Evolutionary conservation across 2,113 vertebrate genomes (phyloP), one percentile per base, ranked within the genome.

Genomic region (Mastomys coucha): DNA sequence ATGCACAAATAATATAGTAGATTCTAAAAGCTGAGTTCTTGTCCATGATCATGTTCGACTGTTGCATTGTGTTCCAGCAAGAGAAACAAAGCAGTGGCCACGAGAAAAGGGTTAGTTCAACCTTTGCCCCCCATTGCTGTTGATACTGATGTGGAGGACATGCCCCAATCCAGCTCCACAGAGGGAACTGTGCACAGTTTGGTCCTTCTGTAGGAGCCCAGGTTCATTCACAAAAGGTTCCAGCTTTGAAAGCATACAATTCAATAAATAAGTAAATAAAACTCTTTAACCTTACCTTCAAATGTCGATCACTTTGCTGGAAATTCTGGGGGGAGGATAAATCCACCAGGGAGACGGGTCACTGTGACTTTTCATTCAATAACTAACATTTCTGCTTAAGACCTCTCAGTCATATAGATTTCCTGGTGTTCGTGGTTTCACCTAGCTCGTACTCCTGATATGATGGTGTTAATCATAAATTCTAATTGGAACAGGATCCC

Each of bases 401-500:
- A 89, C 45, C 85, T 56, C 77, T 95, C 67, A 3, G 69, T 93
- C 81, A 69, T 80, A 92, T 17, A 65, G 97, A 86, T 96, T 96
- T 95, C 94, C 95, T 76, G 53, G 39, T 60, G 84, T 26, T 5
- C 8, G 0, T 76, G 82, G 89, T 85, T 97, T 96, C 95, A 82
- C 91, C 88, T 91, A 92, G 93, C 93, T 89, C 86, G 51, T 96
- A 76, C 88, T 82, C 91, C 95, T 75, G 95, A 95, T 95, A 95
- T 65, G 51, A 94, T 91, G 63, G 92, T 80, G 91, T 93, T 97
- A 96, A 98, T 98, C 98, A 97, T 95, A 94, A 97, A 98, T 97
- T 98, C 96, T 98, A 97, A 98, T 97, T 97, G 96, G 96, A 98
- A 97, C 12, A 53, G 77, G 96, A 98, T 97, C 96, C 94, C 96